Evolutionary conservation across 2,113 vertebrate genomes (phyloP).

Genomic region (Accipiter virgatus): DNA sequence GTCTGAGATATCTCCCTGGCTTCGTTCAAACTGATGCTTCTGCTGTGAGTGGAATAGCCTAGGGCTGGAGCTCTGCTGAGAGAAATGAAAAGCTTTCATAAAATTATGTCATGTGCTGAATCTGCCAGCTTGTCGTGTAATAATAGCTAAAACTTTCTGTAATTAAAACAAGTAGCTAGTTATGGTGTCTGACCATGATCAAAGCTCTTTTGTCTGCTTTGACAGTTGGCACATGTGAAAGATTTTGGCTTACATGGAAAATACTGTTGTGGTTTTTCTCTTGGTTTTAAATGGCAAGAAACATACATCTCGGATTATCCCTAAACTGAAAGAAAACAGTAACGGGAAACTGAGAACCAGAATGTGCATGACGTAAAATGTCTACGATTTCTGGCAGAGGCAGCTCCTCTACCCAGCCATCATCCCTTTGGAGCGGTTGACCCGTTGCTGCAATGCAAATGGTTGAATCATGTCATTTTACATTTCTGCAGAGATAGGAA

Average conservation of each 20-base stretch:
- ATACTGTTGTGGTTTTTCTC: constrained; percentile 58
- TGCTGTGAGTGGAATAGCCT: constrained; percentile 32
- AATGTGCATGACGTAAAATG: constrained; percentile 9
- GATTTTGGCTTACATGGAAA: constrained; percentile 57
- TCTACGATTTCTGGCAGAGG: constrained; percentile 27
- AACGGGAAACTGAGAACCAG: constrained; percentile 30
- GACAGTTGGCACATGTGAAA: constrained; percentile 59
- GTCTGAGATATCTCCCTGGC: background rate
- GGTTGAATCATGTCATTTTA: background rate
- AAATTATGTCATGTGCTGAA: constrained; percentile 58
- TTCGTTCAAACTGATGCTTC: background rate
- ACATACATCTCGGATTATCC: constrained; percentile 19
- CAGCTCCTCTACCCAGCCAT: background rate
- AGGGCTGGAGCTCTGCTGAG: constrained; percentile 43
- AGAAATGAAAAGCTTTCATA: constrained; percentile 42
- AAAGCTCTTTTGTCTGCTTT: constrained; percentile 67
- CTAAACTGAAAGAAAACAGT: constrained; percentile 54
- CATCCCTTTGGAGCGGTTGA: background rate
- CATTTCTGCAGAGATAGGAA: background rate
- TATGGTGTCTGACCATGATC: constrained; percentile 65
- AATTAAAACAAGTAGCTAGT: constrained; percentile 68
- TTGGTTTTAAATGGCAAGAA: constrained; percentile 54
- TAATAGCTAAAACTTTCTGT: constrained; percentile 65
- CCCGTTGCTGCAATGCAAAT: background rate
- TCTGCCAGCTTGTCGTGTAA: constrained; percentile 41